phyloP scores from a whole-genome alignment of 2,797 vertebrate species.

The Rhabdomys pumilio region DNA sequence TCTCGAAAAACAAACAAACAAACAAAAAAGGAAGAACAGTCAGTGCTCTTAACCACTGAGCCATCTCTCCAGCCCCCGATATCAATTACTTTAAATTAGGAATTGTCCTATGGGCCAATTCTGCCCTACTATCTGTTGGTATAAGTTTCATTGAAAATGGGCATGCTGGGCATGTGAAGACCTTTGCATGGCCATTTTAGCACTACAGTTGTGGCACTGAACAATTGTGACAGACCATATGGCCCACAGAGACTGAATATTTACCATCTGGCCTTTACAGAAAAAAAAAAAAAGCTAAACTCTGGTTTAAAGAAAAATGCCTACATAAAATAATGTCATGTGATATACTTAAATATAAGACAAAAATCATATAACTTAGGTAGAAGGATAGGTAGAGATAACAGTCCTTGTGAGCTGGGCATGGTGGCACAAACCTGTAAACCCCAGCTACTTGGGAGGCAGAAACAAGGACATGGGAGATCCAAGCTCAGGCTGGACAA shows the following conservation, averaged over 20 bases:
- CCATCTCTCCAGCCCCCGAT: too few relatives aligned
- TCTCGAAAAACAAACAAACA: too few relatives aligned
- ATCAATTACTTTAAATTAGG: conserved; percentile 37
- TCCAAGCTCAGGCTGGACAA: background rate
- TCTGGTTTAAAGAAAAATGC: conserved; percentile 64
- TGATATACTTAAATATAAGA: conserved; percentile 32
- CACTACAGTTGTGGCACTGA: background rate
- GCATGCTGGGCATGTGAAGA: background rate
- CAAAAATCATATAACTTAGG: conserved; percentile 26
- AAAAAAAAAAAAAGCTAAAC: conserved; percentile 27
- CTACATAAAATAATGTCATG: conserved; percentile 63
- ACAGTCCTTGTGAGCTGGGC: background rate
- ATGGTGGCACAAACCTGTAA: background rate
- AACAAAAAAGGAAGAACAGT: too few relatives aligned
- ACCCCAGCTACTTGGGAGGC: background rate
- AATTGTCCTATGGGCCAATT: conserved; percentile 35
- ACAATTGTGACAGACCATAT: conserved; percentile 48
- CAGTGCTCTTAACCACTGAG: too few relatives aligned
- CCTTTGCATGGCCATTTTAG: conserved; percentile 42
- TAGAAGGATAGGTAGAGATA: background rate
- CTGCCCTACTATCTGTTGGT: conserved; percentile 24
- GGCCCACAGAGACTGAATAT: conserved; percentile 55
- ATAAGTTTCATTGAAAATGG: conserved; percentile 61
- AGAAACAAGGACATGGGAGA: background rate
- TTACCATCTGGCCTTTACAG: conserved; percentile 65